Evolutionary conservation across 2,888 invertebrate species (phyloP).

Genomic region (Chalcis sispes): DNA sequence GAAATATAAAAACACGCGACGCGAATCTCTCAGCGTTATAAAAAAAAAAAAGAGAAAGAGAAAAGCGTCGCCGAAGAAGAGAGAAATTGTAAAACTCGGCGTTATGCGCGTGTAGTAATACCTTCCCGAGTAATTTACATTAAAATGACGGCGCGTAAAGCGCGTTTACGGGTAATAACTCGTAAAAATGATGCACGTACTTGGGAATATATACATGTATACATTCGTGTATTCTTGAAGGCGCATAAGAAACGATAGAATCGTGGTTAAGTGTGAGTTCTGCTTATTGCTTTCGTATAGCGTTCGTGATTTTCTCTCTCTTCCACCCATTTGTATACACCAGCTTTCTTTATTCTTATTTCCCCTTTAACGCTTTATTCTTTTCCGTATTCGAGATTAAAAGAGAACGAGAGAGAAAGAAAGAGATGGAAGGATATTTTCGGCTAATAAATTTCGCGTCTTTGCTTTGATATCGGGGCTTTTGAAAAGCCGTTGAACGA

Average conservation of each 20-base stretch:
- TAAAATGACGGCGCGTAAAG: slow-evolving; percentile 30
- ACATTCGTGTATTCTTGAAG: not conserved
- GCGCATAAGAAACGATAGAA: slow-evolving; percentile 3
- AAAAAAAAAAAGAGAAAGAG: not conserved
- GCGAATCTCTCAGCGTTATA: not conserved
- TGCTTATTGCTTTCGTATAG: slow-evolving; percentile 44
- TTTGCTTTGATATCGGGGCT: slow-evolving; percentile 42
- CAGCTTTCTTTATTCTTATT: not conserved
- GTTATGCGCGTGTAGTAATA: slow-evolving; percentile 13
- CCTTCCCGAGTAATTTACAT: slow-evolving; percentile 48
- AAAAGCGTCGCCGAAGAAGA: not conserved
- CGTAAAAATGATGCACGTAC: not conserved
- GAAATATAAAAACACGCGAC: too few relatives aligned
- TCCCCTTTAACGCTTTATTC: slow-evolving; percentile 35
- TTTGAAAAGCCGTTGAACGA: not conserved
- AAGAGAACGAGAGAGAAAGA: too few relatives aligned
- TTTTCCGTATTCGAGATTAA: not conserved
- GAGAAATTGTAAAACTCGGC: slow-evolving; percentile 29
- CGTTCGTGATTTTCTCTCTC: slow-evolving; percentile 21
- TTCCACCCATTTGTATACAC: not conserved
- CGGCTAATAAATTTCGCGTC: slow-evolving; percentile 53
- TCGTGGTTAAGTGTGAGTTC: slow-evolving; percentile 34
- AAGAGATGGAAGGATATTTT: slow-evolving; percentile 21
- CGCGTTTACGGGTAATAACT: slow-evolving; percentile 23
- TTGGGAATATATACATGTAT: not conserved